Percentiles rank a stretch among this genome's conserved stretches.
These are phyloP conservation scores for Euproctis similis DNA, from an alignment of 2,888 invertebrate species.

Conservation along the genomic window DNA sequence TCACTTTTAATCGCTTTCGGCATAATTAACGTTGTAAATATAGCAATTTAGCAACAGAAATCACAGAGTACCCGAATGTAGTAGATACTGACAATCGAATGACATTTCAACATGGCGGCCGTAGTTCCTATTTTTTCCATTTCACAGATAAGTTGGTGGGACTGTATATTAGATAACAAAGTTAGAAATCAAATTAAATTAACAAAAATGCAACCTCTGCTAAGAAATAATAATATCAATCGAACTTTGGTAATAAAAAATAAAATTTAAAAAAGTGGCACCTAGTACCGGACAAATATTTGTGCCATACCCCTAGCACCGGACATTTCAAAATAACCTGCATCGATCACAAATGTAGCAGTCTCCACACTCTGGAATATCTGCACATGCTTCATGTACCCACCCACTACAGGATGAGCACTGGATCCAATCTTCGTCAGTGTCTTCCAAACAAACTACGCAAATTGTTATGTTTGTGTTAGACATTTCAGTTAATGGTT, in stretches of 20 bases:
- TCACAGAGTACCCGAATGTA: no score
- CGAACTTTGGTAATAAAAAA: conserved; percentile 3
- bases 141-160: no score
- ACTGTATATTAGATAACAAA: no score
- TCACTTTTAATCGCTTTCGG: no score
- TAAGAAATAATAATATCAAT: no score
- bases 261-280: conserved; percentile 4
- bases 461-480: conserved; percentile 4
- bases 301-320: not conserved
- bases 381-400: conserved; percentile 4
- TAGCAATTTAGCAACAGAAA: no score
- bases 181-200: not conserved
- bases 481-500: conserved; percentile 1
- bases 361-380: not conserved
- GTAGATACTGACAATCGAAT: no score
- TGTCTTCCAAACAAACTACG: conserved; percentile 4
- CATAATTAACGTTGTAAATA: no score
- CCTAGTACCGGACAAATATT: conserved; percentile 4
- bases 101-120: no score
- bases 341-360: conserved; percentile 6
- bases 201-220: not conserved
- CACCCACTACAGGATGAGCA: conserved; percentile 2
- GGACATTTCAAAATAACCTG: conserved; percentile 1
- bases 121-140: no score
- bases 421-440: conserved; percentile 4